Evolutionary conservation across 2,113 vertebrate genomes (phyloP).

Genomic region (Xenopus borealis): DNA sequence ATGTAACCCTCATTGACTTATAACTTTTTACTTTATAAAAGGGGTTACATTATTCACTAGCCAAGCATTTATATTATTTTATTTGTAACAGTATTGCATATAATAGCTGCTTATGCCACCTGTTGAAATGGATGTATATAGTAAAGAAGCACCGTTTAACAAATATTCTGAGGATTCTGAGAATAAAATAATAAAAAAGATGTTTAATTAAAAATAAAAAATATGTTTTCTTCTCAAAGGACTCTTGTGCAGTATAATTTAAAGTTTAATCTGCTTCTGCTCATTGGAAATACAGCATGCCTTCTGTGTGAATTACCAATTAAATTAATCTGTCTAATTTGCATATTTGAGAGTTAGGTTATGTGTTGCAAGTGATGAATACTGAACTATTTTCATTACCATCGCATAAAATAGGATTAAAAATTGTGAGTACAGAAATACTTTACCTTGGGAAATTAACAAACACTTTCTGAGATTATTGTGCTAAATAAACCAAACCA

Average conservation of each 20-base stretch:
- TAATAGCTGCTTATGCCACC: no score
- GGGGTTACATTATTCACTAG: no score
- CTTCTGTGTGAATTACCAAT: conserved; percentile 2
- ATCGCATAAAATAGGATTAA: neutral
- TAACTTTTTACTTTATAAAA: no score
- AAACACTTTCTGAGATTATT: conserved; percentile 1
- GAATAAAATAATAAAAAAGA: neutral
- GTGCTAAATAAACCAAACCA: conserved; percentile 1
- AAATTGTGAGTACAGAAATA: neutral
- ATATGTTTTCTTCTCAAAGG: neutral
- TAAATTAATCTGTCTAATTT: conserved; percentile 2
- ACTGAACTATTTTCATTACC: neutral
- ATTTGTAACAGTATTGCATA: no score
- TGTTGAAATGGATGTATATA: no score
- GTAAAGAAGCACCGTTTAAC: no score
- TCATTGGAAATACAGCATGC: conserved; percentile 5
- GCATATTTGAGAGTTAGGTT: neutral
- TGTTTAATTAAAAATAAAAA: neutral
- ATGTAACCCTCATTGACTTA: no score
- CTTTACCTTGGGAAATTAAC: conserved; percentile 1
- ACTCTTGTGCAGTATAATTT: neutral
- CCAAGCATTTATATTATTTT: no score
- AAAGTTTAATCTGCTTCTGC: neutral
- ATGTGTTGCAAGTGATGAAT: neutral
- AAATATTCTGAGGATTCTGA: neutral